Evolutionary conservation across 2,797 vertebrate species (phyloP).

Genomic region (Manis crassicaudata): DNA sequence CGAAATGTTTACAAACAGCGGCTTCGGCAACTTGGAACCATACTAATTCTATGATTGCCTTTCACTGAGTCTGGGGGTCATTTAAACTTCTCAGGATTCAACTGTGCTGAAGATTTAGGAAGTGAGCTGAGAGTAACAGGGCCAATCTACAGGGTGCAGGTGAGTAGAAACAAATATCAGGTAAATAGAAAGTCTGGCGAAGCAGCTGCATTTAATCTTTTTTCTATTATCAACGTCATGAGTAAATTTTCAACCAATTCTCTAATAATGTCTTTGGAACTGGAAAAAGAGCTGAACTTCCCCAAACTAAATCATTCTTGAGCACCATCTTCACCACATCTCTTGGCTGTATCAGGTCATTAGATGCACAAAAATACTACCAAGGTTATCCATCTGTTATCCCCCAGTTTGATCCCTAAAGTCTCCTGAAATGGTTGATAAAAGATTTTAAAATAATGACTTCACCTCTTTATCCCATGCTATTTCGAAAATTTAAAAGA

Average conservation of each 20-base stretch:
- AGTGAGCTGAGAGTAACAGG: neutral
- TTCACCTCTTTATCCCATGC: neutral
- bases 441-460: neutral
- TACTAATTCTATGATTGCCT: neutral
- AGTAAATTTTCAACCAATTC: neutral
- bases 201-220: neutral
- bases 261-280: neutral
- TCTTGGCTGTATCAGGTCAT: neutral
- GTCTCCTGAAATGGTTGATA: neutral
- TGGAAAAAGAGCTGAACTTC: neutral
- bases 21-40: neutral
- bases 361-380: neutral
- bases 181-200: neutral
- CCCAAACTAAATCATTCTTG: neutral
- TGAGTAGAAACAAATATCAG: neutral
- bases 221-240: neutral
- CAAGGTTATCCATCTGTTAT: neutral
- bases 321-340: accelerated
- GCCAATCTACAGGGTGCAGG: neutral
- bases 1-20: neutral
- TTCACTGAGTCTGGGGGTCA: neutral
- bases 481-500: constrained; percentile 24
- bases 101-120: neutral
- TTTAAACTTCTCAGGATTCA: neutral
- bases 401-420: neutral